These are phyloP conservation scores for Apus apus DNA, from an alignment of 2,113 vertebrate genomes.

Conservation along the genomic window DNA sequence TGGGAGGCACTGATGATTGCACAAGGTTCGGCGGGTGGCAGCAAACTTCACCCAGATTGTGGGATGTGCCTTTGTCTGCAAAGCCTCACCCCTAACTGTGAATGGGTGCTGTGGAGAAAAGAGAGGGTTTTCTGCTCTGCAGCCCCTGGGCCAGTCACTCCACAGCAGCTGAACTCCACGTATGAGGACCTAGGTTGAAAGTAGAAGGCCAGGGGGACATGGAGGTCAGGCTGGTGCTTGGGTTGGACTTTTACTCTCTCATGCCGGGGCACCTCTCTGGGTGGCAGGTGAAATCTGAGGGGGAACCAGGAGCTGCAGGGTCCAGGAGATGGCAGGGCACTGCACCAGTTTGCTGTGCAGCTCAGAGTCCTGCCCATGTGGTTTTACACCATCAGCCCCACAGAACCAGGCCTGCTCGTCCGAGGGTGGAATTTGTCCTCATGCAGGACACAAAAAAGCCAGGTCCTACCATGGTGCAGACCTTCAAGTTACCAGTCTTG, in stretches of 20 bases:
- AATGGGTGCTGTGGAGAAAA: background rate
- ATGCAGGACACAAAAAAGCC: background rate
- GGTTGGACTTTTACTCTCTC: background rate
- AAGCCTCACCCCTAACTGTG: background rate
- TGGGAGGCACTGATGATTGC: background rate
- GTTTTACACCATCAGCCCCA: background rate
- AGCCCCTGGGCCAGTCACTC: background rate
- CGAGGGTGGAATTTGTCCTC: background rate
- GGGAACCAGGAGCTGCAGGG: background rate
- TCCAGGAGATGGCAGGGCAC: background rate
- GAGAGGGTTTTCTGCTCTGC: background rate
- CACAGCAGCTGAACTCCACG: background rate
- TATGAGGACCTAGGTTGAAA: background rate
- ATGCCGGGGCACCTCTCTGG: background rate
- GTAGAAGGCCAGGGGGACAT: background rate
- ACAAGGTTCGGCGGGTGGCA: background rate
- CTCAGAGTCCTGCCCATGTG: fast-evolving
- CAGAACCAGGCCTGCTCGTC: background rate
- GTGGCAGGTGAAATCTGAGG: background rate
- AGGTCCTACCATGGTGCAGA: fast-evolving
- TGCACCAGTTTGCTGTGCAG: background rate
- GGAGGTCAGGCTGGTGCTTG: background rate
- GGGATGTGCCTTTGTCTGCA: background rate
- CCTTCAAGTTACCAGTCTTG: background rate
- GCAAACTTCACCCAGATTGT: background rate